A percentile compares a stretch with the other conserved stretches of the same genome.
These are phyloP conservation scores for Polymixis flavicincta DNA, from an alignment of 2,888 invertebrate genomes.

Conservation along the genomic window DNA sequence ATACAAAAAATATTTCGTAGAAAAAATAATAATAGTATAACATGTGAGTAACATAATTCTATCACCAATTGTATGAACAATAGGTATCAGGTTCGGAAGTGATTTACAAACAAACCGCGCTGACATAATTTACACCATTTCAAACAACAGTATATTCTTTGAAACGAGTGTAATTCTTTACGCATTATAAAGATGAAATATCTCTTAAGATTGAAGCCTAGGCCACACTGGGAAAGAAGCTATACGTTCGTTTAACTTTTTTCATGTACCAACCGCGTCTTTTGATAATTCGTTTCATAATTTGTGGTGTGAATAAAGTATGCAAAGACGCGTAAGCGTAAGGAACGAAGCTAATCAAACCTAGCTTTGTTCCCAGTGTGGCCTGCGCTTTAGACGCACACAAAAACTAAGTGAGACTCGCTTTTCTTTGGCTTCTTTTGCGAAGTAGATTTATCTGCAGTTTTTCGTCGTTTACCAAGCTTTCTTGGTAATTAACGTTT, in stretches of 20 bases:
- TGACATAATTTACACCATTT: not conserved
- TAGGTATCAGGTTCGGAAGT: not conserved
- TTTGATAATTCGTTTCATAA: no score
- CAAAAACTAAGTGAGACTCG: slow-evolving; percentile 30
- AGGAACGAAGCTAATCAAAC: no score
- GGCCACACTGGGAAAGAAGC: no score
- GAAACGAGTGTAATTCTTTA: slow-evolving; percentile 1
- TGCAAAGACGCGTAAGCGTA: no score
- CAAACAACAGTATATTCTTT: not conserved
- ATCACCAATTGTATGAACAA: not conserved
- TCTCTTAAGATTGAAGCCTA: slow-evolving; percentile 5
- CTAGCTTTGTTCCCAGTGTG: no score
- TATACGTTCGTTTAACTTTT: no score
- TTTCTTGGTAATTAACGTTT: slow-evolving; percentile 20
- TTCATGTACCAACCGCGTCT: no score
- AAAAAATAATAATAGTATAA: no score
- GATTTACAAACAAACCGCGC: not conserved
- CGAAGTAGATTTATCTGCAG: slow-evolving; percentile 5
- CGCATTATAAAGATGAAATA: slow-evolving; percentile 23
- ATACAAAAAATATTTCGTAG: not conserved
- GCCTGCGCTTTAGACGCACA: not conserved
- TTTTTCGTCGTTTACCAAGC: slow-evolving; percentile 23
- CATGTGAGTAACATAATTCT: no score
- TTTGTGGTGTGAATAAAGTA: no score
- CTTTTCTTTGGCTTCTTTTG: slow-evolving; percentile 14